Conservation (phyloP, 2,888 invertebrate species). For the Tachina fera region DNA sequence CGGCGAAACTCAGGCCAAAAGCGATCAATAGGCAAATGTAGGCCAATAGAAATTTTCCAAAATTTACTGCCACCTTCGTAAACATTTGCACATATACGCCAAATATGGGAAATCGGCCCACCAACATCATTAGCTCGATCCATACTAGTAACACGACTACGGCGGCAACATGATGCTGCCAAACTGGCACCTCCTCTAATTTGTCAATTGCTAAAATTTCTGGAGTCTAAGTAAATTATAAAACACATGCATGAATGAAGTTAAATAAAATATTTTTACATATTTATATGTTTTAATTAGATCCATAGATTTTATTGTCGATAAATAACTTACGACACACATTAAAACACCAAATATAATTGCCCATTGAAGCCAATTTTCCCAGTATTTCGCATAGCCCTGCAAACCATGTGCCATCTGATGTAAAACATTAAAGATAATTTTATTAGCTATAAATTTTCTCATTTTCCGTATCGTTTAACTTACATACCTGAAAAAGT, state of each 20-base stretch:
- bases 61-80: constrained; percentile 92
- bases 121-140: constrained; percentile 93
- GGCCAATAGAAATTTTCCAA: constrained; percentile 91
- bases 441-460: not conserved
- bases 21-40: constrained; percentile 92
- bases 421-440: not conserved
- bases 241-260: not conserved
- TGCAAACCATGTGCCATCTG: constrained; percentile 88
- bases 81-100: constrained; percentile 95
- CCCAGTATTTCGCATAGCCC: constrained; percentile 91
- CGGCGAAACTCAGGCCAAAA: constrained; percentile 91
- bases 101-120: constrained; percentile 93
- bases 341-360: constrained; percentile 89
- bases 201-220: constrained; percentile 78
- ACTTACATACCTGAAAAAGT: constrained; percentile 82
- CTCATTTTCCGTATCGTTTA: not conserved
- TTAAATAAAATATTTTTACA: too few species aligned
- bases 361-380: constrained; percentile 92
- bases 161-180: constrained; percentile 92
- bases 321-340: constrained; percentile 85
- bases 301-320: not conserved
- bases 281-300: too few species aligned
- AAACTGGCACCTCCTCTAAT: constrained; percentile 83
- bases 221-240: constrained; percentile 77
- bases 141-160: constrained; percentile 91